Conservation (phyloP, 2,797 vertebrate genomes). For the Austrolebias charrua region DNA sequence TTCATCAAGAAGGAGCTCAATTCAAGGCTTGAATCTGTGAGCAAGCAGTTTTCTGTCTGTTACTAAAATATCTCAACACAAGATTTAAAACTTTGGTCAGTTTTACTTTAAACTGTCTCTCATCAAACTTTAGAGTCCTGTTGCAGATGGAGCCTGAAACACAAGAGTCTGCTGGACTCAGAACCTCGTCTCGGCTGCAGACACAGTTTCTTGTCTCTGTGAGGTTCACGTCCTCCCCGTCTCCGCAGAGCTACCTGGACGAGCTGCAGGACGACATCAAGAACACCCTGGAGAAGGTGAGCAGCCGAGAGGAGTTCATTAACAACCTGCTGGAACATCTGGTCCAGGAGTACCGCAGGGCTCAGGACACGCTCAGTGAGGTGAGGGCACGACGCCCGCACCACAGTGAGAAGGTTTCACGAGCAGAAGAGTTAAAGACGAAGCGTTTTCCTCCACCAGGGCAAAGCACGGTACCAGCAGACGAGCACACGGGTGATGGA, state of each 20-base stretch:
- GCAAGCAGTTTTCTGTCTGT: no score
- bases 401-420: background rate
- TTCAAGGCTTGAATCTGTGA: no score
- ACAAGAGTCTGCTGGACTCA: no score
- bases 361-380: slow-evolving; percentile 90
- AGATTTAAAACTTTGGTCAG: no score
- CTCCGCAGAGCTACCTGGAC: slow-evolving; percentile 86
- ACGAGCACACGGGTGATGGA: slow-evolving; percentile 89
- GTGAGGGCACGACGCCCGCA: slow-evolving; percentile 56
- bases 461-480: slow-evolving; percentile 88
- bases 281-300: slow-evolving; percentile 92
- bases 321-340: slow-evolving; percentile 91
- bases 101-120: no score
- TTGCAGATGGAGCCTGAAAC: no score
- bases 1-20: no score
- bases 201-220: no score
- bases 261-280: slow-evolving; percentile 91
- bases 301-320: slow-evolving; percentile 95
- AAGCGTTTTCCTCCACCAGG: slow-evolving; percentile 22
- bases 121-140: no score
- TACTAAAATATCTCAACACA: no score
- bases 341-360: slow-evolving; percentile 88
- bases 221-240: background rate
- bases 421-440: background rate
- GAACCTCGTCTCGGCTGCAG: no score